Evolutionary conservation across 2,888 invertebrate species (phyloP).

Genomic region (Allophyes oxyacanthae): DNA sequence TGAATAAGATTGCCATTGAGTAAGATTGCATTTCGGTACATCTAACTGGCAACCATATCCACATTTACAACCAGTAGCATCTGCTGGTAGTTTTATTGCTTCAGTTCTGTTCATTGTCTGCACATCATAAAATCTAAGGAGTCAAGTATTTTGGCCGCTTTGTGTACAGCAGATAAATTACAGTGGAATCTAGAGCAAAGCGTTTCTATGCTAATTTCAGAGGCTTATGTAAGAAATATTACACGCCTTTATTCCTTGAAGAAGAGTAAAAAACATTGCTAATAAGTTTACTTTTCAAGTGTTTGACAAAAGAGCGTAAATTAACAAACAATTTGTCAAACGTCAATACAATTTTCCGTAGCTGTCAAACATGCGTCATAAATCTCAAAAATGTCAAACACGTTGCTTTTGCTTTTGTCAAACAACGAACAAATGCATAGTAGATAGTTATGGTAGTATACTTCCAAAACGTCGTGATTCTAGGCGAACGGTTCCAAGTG

Average conservation of each 20-base stretch:
- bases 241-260: neutral
- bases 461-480: too few relatives aligned
- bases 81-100: conserved; percentile 33
- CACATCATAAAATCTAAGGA: conserved; percentile 44
- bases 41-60: conserved; percentile 7
- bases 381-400: too few relatives aligned
- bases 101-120: conserved; percentile 30
- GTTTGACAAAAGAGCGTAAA: neutral
- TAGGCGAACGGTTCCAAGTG: too few relatives aligned
- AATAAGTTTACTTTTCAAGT: neutral
- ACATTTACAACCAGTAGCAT: conserved; percentile 24
- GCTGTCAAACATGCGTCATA: too few relatives aligned
- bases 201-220: conserved; percentile 39
- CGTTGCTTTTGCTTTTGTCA: too few relatives aligned
- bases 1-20: too few relatives aligned
- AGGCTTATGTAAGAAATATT: conserved; percentile 3
- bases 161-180: conserved; percentile 31
- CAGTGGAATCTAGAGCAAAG: conserved; percentile 28
- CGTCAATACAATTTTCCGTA: too few relatives aligned
- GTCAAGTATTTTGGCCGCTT: conserved; percentile 20
- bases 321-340: too few relatives aligned
- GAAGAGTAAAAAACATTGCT: neutral
- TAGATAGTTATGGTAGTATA: too few relatives aligned
- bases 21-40: conserved; percentile 4
- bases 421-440: too few relatives aligned